Base-by-base conservation (phyloP, 1,140 invertebrate genomes). In the Neodiprion lecontei region DNA sequence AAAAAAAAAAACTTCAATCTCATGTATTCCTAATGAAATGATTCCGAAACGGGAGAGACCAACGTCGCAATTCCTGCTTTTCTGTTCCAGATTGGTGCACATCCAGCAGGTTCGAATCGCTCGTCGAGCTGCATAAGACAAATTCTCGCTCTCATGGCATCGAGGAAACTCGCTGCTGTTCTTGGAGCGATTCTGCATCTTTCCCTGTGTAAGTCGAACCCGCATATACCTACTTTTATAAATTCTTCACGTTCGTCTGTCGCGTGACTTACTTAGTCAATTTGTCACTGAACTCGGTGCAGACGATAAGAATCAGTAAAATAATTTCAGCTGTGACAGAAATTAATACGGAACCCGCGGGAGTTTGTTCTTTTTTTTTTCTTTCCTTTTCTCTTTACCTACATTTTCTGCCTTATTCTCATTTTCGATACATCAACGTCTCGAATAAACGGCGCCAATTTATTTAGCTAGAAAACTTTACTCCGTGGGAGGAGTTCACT, bases 91-190 rank as follows among this genome's bases (percentile, higher is more conserved):
- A 82, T 83, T 81, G 67, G 53, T 61, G 11, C 53, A 40, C 28
- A 14, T 61, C 53, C 11, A 9, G 53, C 11, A 61, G n/a, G 53
- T 61, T 61, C n/a, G n/a, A 17, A 61, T 61, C 8, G 53, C 53
- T 61, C 53, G 11, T 61, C 11, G 53, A 61, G 53, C 53, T 40
- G 28, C 28, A 40, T 40, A 61, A 61, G 53, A 61, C 53, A 17
- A 61, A 61, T 61, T 61, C n/a, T 71, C 21, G 77, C 65, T 82
- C 87, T 83, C 82, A 88, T 88, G 87, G 87, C 87, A 87, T 83
- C 84, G 80, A 80, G 81, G 77, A 85, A 85, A 83, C 82, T 88
- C 75, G 80, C 80, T 78, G 83, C 81, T 74, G 80, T 87, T 76
- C 81, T 88, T 78, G 79, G 80, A 70, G 81, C 81, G 72, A 67